A percentile compares a stretch with the other conserved stretches of the same genome.
These are phyloP conservation scores for Anoplolepis gracilipes DNA, from an alignment of 1,140 invertebrate species.

Conservation along the genomic window DNA sequence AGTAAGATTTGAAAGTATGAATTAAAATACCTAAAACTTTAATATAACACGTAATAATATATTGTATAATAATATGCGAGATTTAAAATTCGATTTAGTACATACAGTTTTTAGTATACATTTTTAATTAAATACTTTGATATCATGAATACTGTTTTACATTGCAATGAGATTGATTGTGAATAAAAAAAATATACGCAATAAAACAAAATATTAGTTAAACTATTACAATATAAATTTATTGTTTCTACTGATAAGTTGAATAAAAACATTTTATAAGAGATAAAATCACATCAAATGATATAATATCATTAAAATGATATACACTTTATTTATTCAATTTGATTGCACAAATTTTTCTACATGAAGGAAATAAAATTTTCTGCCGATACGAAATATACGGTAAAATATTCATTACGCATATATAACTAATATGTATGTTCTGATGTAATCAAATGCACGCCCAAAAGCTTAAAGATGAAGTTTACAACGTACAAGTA, in stretches of 20 bases:
- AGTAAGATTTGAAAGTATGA: not conserved
- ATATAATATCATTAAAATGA: not conserved
- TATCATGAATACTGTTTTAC: not conserved
- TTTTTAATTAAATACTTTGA: not conserved
- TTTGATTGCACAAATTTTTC: constrained; percentile 12
- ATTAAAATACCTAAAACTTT: constrained; percentile 18
- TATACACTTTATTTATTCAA: not conserved
- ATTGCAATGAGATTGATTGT: not conserved
- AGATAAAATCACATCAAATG: not conserved
- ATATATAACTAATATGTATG: not conserved
- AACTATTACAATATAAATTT: not conserved
- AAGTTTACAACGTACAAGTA: constrained; percentile 33
- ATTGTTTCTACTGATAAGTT: not conserved
- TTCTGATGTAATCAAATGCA: constrained; percentile 18
- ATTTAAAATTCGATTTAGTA: too few relatives aligned
- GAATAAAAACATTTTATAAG: not conserved
- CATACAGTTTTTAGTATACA: too few relatives aligned
- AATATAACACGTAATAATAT: not conserved
- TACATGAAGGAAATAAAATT: not conserved
- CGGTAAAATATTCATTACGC: constrained; percentile 35
- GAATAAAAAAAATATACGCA: not conserved
- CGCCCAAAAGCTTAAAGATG: not conserved
- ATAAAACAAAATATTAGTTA: not conserved
- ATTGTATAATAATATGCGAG: not conserved
- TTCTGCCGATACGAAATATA: not conserved